Evolutionary conservation across 2,888 invertebrate species (phyloP).

Genomic region (Griposia aprilina): DNA sequence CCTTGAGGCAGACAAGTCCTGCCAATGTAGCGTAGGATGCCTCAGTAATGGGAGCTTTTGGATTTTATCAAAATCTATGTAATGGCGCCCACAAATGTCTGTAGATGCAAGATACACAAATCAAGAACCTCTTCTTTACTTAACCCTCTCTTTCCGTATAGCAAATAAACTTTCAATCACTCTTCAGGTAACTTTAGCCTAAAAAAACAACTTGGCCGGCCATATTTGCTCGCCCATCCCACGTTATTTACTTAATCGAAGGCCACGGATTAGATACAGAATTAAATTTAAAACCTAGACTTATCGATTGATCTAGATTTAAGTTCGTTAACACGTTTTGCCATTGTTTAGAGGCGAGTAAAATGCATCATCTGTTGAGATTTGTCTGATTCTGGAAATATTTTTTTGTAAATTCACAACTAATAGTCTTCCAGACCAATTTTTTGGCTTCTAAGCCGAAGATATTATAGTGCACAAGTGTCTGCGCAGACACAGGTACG

Average conservation of each 20-base stretch:
- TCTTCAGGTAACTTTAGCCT: background rate
- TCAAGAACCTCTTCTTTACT: background rate
- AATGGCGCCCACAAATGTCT: background rate
- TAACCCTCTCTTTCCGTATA: background rate
- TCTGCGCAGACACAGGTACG: too few species aligned
- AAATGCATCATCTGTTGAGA: background rate
- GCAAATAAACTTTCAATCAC: conserved; percentile 1
- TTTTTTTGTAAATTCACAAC: too few species aligned
- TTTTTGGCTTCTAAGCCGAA: too few species aligned
- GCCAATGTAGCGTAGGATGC: background rate
- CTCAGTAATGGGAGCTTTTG: background rate
- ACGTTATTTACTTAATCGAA: conserved; percentile 30
- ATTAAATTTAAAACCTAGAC: conserved; percentile 31
- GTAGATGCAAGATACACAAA: background rate
- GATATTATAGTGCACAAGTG: too few species aligned
- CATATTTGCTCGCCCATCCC: conserved; percentile 23
- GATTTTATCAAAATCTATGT: background rate
- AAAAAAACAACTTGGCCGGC: conserved; percentile 19
- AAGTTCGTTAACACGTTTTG: conserved; percentile 7
- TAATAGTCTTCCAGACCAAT: too few species aligned
- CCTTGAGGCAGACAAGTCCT: background rate
- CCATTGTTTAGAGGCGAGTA: conserved; percentile 24
- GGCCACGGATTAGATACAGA: conserved; percentile 31
- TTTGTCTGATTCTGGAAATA: too few species aligned
- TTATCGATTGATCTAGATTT: conserved; percentile 55